These are phyloP conservation scores for Heliconius erato DNA, from an alignment of 2,888 invertebrate species.

Conservation along the genomic window DNA sequence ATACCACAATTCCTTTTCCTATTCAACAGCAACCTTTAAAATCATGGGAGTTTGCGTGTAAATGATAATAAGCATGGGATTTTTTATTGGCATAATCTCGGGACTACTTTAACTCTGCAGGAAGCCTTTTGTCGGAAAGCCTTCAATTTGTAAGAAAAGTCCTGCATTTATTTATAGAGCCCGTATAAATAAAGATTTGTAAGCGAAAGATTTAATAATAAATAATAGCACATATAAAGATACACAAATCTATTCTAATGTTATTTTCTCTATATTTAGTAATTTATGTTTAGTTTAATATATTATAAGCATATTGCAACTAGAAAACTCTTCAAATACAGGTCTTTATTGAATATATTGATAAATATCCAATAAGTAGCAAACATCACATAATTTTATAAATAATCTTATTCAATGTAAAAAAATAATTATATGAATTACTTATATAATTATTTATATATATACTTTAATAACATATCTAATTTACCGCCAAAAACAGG, in stretches of 20 bases:
- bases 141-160: neutral
- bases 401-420: no score
- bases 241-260: neutral
- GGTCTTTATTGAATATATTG: no score
- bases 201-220: neutral
- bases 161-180: neutral
- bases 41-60: neutral
- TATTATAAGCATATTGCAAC: no score
- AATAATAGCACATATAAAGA: neutral
- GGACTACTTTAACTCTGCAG: neutral
- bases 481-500: no score
- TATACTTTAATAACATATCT: no score
- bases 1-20: neutral
- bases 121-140: neutral
- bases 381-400: no score
- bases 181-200: neutral
- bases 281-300: no score
- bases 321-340: no score
- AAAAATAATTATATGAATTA: no score
- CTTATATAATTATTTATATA: no score
- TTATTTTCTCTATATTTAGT: no score
- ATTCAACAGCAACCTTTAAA: neutral
- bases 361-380: no score
- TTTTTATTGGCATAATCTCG: conserved; percentile 12
- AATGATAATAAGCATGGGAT: neutral